Base-by-base conservation (phyloP, 2,113 vertebrate genomes). In the Sinocyclocheilus grahami region DNA sequence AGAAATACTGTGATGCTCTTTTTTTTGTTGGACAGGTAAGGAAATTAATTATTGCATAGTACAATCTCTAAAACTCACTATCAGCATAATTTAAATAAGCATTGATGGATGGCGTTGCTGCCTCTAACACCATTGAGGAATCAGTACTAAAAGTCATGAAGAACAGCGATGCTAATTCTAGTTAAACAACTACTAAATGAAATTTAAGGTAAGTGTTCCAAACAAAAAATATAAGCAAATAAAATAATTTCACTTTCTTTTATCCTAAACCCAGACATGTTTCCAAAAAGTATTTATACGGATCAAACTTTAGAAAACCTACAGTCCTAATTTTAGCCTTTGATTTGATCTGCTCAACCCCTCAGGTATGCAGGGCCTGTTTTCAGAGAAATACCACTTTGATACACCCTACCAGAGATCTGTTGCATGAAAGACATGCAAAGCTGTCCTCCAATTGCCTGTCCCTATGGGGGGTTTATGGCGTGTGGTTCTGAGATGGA, bases 381-480 rank as follows among this genome's bases (percentile, higher is more conserved):
- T 86, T 77, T 88, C 87, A 86, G 77, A 78, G 63, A 83, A 89
- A 88, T 69, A 80, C 62, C 62, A 6, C 85, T 87, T 89, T 90
- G 90, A 91, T 88, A 63, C 82, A 85, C 85, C 87, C 88, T 88
- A 82, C 1, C 84, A 91, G 90, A 88, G 87, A 87, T 89, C 42
- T 78, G 55, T 75, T 39, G 71, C 90, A 91, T 94, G 63, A 90
- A 94, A 92, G 90, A 83, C 88, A 91, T 90, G 90, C 86, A 91
- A 91, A 92, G 89, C 89, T 90, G 91, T 89, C 92, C 92, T 94
- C 89, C 88, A 89, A 82, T 82, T 94, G 92, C 86, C 67, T 88
- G 85, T 95, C 92, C 91, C 91, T 58, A 27, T 85, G 92, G 91
- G 88, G 92, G 91, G 89, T 87, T 88, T 13, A 81, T 83, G 20